Evolutionary conservation across 2,888 invertebrate species (phyloP), one percentile per base, ranked within the genome.

Genomic region (Pocota personata): DNA sequence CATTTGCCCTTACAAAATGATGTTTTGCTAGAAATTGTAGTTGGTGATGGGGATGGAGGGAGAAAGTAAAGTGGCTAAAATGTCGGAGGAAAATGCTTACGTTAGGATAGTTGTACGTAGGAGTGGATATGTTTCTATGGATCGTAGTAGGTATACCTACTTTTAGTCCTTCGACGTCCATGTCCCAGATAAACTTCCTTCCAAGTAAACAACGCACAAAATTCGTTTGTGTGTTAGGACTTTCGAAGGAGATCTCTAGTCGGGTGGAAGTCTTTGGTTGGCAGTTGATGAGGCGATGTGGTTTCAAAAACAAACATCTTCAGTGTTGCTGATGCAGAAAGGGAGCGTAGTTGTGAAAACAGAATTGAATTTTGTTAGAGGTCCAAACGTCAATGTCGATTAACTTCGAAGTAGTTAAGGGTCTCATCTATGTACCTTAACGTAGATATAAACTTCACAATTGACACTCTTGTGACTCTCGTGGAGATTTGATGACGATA

Each of bases 141-240:
- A 75, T 75, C 73, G 58, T 66, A 52, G 77, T 46, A n/a, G n/a
- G n/a, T n/a, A n/a, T n/a, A n/a, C n/a, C n/a, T n/a, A 50, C 16
- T 50, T 4, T 40, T 58, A 30, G 48, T 62, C 46, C 76, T 71
- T 82, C 76, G 50, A 55, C 60, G 14, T 75, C 69, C 40, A 52
- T 73, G 55, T 40, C 40, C 50, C 35, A 58, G 50, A 79, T 79
- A 64, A 37, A 75, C 58, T 76, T 76, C 58, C 58, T 80, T 80
- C 27, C 57, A 37, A 84, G 84, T 80, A 84, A 84, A 75, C 80
- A 80, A 80, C 75, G 75, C 80, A 80, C 58, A 75, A 64, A 80
- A 84, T 79, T 71, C 66, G 46, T 52, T 71, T 66, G 32, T 72
- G 58, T 27, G 52, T 27, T 35, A 10, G 48, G 7, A 16, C 55